Conservation (phyloP, 2,797 vertebrate genomes). For the Ambastaia sidthimunki region DNA sequence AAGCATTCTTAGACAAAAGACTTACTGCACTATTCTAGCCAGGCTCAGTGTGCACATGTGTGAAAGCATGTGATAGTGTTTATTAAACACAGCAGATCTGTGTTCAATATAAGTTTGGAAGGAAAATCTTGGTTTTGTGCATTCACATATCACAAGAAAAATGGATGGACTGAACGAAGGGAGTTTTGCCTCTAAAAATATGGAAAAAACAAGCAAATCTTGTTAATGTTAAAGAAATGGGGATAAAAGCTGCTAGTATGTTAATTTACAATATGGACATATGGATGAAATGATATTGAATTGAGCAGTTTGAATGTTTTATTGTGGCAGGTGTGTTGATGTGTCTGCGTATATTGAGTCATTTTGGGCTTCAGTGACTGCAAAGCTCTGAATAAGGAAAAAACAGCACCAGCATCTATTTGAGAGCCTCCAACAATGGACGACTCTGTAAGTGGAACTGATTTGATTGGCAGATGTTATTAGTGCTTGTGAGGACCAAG, state of each 20-base stretch:
- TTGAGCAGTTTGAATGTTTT: not conserved
- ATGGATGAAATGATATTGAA: not conserved
- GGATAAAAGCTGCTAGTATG: too few species aligned
- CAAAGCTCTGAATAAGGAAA: not conserved
- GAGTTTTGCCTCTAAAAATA: not conserved
- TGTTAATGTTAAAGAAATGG: too few species aligned
- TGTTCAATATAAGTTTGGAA: not conserved
- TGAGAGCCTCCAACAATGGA: not conserved
- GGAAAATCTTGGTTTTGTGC: not conserved
- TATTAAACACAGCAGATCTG: not conserved
- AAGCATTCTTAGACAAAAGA: not conserved
- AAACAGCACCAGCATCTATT: not conserved
- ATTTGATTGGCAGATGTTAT: constrained; percentile 41
- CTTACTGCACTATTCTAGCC: not conserved
- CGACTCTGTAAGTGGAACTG: constrained; percentile 26
- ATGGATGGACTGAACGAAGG: not conserved
- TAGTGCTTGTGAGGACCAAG: constrained; percentile 12
- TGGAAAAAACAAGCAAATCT: too few species aligned
- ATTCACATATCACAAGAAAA: not conserved
- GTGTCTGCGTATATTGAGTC: not conserved
- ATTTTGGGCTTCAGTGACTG: not conserved
- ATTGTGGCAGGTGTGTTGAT: not conserved
- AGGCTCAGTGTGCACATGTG: not conserved
- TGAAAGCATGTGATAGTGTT: not conserved
- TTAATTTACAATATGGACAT: too few species aligned